Evolutionary conservation across 1,140 invertebrate genomes (phyloP), one percentile per base, ranked within the genome.

Genomic region (Brachionus rotundiformis): DNA sequence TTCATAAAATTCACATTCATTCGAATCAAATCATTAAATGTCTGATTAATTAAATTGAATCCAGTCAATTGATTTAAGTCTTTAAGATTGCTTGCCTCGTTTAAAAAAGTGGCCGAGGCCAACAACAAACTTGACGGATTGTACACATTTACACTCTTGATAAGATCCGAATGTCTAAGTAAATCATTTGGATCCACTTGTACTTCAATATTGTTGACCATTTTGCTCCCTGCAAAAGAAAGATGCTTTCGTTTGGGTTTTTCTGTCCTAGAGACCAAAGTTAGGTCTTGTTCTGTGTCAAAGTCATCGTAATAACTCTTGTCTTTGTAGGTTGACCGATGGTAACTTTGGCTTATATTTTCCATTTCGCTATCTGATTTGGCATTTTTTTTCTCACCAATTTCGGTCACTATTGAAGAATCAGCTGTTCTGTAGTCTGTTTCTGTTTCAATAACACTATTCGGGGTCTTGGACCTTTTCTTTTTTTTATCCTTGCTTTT

Each of bases 1-100:
- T 41, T 54, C 47, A 79, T 59, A 79, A 79, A 79, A 59, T 79
- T 79, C 16, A 79, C 44, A 79, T 79, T 79, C 76, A 79, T 79
- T 59, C 36, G 29, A 33, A 79, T 63, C 11, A 79, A 29, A 41
- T 63, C 59, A 49, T 79, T 79, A 27, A 79, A 79, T 23, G 76
- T 79, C 19, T 79, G 47, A 79, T 63, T 79, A 8, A 79, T 79
- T 41, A 79, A 63, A 79, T 79, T 79, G 41, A 39, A 79, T 16
- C 76, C 76, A 79, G 76, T 79, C 27, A 79, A 59, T 54, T 63
- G 76, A 59, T 79, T 63, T 16, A 79, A 63, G 31, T 79, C 76
- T 29, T 79, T 36, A 19, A 63, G 27, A 63, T 36, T 59, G 23
- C 16, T 59, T 33, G 6, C 19, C 25, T 54, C 47, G 47, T 79